Percentiles rank a stretch among this genome's conserved stretches.
phyloP scores from a whole-genome alignment of 2,888 invertebrate species.

The Apoda limacodes region DNA sequence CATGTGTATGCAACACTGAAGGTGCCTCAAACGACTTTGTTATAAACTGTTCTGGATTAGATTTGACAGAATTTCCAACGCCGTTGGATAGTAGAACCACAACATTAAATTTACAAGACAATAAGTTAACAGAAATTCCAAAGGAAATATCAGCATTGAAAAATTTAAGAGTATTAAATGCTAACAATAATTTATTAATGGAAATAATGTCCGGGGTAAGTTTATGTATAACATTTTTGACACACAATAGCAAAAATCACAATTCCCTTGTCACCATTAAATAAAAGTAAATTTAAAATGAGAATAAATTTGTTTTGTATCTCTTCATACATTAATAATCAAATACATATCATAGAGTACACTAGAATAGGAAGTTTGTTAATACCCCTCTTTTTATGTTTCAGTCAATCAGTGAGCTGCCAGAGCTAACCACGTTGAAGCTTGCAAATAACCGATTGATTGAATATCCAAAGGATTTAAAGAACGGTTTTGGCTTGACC shows the following conservation, averaged over 20 bases:
- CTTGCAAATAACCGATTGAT: slow-evolving; percentile 52
- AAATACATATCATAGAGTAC: no score
- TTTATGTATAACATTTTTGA: no score
- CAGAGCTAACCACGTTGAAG: slow-evolving; percentile 38
- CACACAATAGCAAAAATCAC: slow-evolving; percentile 1
- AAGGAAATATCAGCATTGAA: slow-evolving; percentile 42
- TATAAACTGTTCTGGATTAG: slow-evolving; percentile 60
- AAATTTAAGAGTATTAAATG: slow-evolving; percentile 43
- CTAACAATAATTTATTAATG: slow-evolving; percentile 46
- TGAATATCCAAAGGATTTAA: slow-evolving; percentile 53
- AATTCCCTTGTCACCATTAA: slow-evolving; percentile 3
- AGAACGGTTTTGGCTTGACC: slow-evolving; percentile 42
- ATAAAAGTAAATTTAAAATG: no score
- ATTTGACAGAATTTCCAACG: slow-evolving; percentile 58
- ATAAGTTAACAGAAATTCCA: slow-evolving; percentile 49
- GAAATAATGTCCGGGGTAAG: slow-evolving; percentile 49
- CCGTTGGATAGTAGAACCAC: slow-evolving; percentile 44
- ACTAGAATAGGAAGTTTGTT: no score
- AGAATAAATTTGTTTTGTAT: no score
- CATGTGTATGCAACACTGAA: slow-evolving; percentile 47
- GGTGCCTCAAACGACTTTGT: slow-evolving; percentile 36
- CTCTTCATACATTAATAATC: no score
- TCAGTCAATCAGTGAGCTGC: slow-evolving; percentile 56
- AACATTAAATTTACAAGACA: slow-evolving; percentile 47
- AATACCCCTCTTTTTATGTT: slow-evolving; percentile 23